Conservation (phyloP, 2,113 vertebrate species). For the Corynorhinus townsendii region DNA sequence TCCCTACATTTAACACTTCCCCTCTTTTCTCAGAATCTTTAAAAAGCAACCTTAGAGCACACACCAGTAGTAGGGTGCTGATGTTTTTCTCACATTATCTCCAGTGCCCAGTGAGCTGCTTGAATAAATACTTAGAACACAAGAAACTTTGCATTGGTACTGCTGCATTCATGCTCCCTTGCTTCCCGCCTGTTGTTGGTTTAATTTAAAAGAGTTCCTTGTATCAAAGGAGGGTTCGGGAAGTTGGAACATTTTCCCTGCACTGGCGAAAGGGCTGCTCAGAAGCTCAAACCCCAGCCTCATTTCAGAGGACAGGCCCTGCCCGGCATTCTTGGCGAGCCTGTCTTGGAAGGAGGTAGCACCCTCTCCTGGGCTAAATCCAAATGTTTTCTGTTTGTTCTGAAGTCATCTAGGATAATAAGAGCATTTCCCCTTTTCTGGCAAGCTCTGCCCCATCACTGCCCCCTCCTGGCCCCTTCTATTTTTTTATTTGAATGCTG, state of each 20-base stretch:
- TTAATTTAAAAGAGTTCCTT: neutral
- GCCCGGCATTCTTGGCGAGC: neutral
- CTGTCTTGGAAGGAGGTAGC: constrained; percentile 71
- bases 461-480: constrained; percentile 68
- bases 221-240: neutral
- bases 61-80: neutral
- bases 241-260: neutral
- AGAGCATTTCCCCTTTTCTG: neutral
- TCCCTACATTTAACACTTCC: neutral
- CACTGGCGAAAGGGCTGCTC: neutral
- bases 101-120: neutral
- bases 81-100: neutral
- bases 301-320: neutral
- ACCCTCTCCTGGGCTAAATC: constrained; percentile 78
- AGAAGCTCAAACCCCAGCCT: neutral
- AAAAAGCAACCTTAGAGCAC: neutral
- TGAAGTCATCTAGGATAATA: constrained; percentile 45
- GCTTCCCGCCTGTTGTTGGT: neutral
- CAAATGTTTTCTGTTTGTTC: constrained; percentile 55
- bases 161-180: neutral
- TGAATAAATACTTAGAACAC: neutral
- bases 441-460: constrained; percentile 64
- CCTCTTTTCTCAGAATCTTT: neutral
- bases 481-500: neutral
- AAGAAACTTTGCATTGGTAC: neutral